Conservation (phyloP, 2,797 vertebrate genomes). For the Halcyon smyrnensis region DNA sequence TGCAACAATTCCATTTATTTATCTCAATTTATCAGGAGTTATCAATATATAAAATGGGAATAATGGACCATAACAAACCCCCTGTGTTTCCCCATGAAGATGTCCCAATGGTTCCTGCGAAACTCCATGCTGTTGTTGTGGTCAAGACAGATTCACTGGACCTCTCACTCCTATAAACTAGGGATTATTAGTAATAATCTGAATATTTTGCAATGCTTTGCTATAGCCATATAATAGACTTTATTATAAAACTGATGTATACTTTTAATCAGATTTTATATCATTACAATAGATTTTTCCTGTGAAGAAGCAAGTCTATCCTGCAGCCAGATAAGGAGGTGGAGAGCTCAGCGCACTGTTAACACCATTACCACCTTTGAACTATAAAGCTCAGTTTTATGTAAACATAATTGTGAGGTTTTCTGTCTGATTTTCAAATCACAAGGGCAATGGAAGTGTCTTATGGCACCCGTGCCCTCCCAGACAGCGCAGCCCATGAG, state of each 20-base stretch:
- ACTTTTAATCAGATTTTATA: not conserved
- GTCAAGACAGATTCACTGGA: not conserved
- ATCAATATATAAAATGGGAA: not conserved
- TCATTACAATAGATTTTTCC: not conserved
- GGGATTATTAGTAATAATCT: not conserved
- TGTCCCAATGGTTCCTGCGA: not conserved
- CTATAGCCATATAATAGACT: not conserved
- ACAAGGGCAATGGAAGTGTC: not conserved
- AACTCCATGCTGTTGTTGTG: rapidly evolving
- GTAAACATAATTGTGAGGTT: too few species aligned
- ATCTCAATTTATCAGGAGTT: not conserved
- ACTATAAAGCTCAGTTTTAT: not conserved
- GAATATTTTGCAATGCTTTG: not conserved
- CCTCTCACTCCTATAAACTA: not conserved
- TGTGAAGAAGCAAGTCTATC: not conserved
- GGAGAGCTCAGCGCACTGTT: not conserved
- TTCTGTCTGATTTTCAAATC: not conserved
- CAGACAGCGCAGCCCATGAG: not conserved
- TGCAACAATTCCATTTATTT: not conserved
- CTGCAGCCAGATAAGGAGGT: not conserved
- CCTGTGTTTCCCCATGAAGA: rapidly evolving
- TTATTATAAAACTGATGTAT: not conserved
- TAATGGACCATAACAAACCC: rapidly evolving
- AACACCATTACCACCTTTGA: not conserved
- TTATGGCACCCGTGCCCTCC: not conserved